Evolutionary conservation across 2,113 vertebrate species (phyloP).

Genomic region (Xyrauchen texanus): DNA sequence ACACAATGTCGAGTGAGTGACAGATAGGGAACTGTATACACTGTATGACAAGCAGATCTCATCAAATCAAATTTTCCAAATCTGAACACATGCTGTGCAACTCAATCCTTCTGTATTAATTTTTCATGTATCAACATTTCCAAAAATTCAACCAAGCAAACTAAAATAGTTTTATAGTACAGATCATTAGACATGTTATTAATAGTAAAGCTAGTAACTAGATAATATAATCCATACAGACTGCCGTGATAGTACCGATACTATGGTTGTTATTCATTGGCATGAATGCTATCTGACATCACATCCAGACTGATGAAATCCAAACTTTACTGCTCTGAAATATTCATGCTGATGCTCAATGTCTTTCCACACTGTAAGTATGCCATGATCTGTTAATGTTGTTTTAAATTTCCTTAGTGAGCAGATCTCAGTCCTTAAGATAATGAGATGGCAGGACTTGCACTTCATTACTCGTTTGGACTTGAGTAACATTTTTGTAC

Average conservation of each 20-base stretch:
- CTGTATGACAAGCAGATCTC: no score
- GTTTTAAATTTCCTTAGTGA: conserved; percentile 25
- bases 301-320: conserved; percentile 25
- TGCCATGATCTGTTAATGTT: conserved; percentile 23
- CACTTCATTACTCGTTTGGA: no score
- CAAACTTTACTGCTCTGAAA: conserved; percentile 29
- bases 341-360: conserved; percentile 28
- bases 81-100: no score
- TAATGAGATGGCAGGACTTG: conserved; percentile 9
- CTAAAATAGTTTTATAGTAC: no score
- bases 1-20: no score
- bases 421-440: conserved; percentile 6
- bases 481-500: conserved; percentile 5
- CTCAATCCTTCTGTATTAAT: no score
- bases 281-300: conserved; percentile 3
- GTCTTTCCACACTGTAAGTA: conserved; percentile 24
- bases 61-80: no score
- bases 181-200: no score
- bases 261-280: conserved; percentile 22
- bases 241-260: neutral
- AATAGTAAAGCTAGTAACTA: neutral
- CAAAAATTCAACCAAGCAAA: no score
- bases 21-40: no score
- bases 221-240: neutral
- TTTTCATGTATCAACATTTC: no score